phyloP scores from a whole-genome alignment of 2,797 vertebrate species.

The Gymnoscopelus braueri region DNA sequence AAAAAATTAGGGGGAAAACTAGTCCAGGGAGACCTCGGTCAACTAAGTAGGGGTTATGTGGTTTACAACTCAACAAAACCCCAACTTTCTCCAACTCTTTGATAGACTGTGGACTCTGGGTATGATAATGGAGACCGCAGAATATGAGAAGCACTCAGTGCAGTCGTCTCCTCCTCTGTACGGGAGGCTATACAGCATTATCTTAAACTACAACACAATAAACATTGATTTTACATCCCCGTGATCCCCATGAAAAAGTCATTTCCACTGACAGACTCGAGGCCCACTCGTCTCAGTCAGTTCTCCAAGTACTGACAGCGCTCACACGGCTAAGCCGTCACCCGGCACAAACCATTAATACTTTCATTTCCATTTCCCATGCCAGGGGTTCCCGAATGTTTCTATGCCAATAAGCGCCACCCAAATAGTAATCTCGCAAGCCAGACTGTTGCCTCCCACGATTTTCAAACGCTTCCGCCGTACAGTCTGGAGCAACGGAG shows the following conservation, averaged over 20 bases:
- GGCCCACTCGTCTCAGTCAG: constrained; percentile 44
- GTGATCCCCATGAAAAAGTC: constrained; percentile 62
- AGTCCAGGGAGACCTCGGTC: too few species aligned
- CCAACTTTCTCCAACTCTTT: constrained; percentile 33
- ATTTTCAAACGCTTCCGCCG: too few species aligned
- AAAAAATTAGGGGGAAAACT: too few species aligned
- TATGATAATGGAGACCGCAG: constrained; percentile 40
- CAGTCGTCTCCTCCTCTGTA: constrained; percentile 49
- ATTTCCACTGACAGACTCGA: constrained; percentile 55
- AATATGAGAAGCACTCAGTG: constrained; percentile 30
- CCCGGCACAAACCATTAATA: constrained; percentile 41
- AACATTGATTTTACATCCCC: constrained; percentile 74
- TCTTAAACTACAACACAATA: constrained; percentile 64
- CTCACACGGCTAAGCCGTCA: constrained; percentile 38
- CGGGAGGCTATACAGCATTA: constrained; percentile 60
- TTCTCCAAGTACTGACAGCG: constrained; percentile 51
- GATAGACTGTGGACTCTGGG: constrained; percentile 43
- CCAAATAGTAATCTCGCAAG: too few species aligned
- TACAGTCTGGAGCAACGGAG: too few species aligned
- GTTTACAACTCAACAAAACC: constrained; percentile 22
- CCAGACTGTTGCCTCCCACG: too few species aligned
- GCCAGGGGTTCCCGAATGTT: not conserved
- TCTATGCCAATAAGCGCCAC: too few species aligned
- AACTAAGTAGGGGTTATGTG: constrained; percentile 1
- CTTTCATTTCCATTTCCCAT: constrained; percentile 45